A percentile compares a stretch with the other conserved stretches of the same genome.
Evolutionary conservation across 2,888 invertebrate species (phyloP).

Genomic region (Eubasilissa splendida): DNA sequence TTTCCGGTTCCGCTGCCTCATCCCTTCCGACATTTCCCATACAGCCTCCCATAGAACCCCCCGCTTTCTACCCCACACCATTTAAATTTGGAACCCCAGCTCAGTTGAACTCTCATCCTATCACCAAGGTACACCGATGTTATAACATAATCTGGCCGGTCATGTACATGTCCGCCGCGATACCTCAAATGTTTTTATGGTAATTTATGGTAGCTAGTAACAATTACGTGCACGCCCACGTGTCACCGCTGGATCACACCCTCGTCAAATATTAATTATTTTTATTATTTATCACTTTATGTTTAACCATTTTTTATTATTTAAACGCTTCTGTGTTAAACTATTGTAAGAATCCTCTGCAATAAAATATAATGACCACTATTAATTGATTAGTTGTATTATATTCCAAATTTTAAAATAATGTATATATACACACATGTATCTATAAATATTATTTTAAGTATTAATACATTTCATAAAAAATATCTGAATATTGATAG

Average conservation of each 20-base stretch:
- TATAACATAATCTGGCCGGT: conserved; percentile 50
- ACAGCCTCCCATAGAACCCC: background rate
- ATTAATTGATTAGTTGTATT: too few species aligned
- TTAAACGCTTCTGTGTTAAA: too few species aligned
- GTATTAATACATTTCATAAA: too few species aligned
- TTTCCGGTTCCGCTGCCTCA: conserved; percentile 35
- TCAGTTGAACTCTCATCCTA: conserved; percentile 32
- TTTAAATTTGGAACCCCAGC: conserved; percentile 17
- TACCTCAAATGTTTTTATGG: conserved; percentile 54
- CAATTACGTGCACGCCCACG: conserved; percentile 47
- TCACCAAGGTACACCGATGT: conserved; percentile 49
- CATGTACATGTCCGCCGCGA: conserved; percentile 11
- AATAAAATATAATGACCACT: too few species aligned
- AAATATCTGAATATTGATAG: too few species aligned
- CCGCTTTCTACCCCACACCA: background rate
- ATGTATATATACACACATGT: too few species aligned
- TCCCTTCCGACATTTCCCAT: background rate
- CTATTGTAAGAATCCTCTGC: too few species aligned
- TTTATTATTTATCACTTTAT: conserved; percentile 33
- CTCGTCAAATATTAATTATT: conserved; percentile 46
- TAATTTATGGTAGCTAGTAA: conserved; percentile 52
- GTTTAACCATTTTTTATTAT: background rate
- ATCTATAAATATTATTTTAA: too few species aligned
- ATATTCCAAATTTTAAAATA: too few species aligned
- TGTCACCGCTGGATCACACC: conserved; percentile 48